Evolutionary conservation across 2,888 invertebrate genomes (phyloP).

Genomic region (Rambutsinella grinnellia): DNA sequence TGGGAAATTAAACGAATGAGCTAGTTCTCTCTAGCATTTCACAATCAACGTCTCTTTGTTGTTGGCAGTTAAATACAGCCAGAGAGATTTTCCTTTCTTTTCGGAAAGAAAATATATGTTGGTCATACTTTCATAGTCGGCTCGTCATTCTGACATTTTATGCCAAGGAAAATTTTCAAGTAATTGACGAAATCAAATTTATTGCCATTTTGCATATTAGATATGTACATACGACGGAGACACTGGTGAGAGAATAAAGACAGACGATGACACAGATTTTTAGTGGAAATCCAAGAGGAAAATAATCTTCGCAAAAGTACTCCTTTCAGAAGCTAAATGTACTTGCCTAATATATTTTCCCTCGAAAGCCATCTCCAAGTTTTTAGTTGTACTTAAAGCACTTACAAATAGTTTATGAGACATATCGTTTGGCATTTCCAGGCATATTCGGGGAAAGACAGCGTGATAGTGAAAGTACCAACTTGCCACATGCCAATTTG

Average conservation of each 20-base stretch:
- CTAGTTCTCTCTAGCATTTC: background rate
- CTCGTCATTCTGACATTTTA: conserved; percentile 2
- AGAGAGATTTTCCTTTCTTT: background rate
- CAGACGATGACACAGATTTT: too few relatives aligned
- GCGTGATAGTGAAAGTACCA: conserved; percentile 43
- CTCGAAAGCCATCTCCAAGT: conserved; percentile 11
- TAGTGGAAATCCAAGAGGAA: too few relatives aligned
- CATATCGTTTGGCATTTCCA: conserved; percentile 34
- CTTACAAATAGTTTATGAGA: conserved; percentile 45
- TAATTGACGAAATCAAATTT: conserved; percentile 43
- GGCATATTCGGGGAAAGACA: conserved; percentile 20
- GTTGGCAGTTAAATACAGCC: conserved; percentile 5
- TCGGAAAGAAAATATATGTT: background rate
- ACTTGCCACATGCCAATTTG: conserved; percentile 53
- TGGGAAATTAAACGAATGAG: background rate
- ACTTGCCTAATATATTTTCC: background rate
- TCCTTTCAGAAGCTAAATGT: background rate
- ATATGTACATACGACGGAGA: conserved; percentile 1
- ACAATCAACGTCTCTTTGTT: conserved; percentile 8
- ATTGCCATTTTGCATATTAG: conserved; percentile 28
- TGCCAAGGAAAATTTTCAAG: conserved; percentile 16
- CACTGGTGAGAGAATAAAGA: too few relatives aligned
- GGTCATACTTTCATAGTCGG: background rate
- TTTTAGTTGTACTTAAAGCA: conserved; percentile 35
- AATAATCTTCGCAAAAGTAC: background rate